These are phyloP conservation scores for Tenthredo mesomela DNA, from an alignment of 2,888 invertebrate genomes.

Conservation along the genomic window DNA sequence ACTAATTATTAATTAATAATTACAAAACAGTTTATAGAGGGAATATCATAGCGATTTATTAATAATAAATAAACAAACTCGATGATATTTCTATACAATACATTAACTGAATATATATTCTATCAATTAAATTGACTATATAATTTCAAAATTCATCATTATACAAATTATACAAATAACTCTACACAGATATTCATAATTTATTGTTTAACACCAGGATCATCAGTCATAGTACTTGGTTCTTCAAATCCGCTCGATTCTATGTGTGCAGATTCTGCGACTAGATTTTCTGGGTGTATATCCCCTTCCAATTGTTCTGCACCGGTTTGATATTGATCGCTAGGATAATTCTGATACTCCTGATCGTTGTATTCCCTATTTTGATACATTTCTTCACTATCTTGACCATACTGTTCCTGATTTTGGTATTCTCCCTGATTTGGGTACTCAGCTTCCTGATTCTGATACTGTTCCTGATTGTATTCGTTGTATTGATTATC, in stretches of 20 bases:
- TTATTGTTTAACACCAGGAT: not conserved
- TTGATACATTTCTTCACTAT: constrained; percentile 22
- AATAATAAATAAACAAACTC: no score
- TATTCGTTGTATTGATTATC: constrained; percentile 64
- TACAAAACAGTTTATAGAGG: no score
- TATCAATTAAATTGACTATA: no score
- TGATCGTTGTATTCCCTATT: constrained; percentile 46
- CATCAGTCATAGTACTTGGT: not conserved
- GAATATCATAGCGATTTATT: no score
- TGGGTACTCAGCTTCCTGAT: constrained; percentile 62
- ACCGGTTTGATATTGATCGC: not conserved
- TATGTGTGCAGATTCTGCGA: not conserved
- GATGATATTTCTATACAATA: no score
- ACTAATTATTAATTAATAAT: no score
- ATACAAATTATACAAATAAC: not conserved
- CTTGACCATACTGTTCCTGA: constrained; percentile 60
- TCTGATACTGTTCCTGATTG: constrained; percentile 63
- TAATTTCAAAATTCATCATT: no score
- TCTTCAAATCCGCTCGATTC: not conserved
- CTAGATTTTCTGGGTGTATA: not conserved
- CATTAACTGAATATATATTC: no score
- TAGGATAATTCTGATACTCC: constrained; percentile 48
- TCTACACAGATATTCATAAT: not conserved
- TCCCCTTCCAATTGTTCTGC: not conserved
- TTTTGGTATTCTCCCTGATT: constrained; percentile 64